Evolutionary conservation across 2,113 vertebrate genomes (phyloP).

Genomic region (Saguinus midas): DNA sequence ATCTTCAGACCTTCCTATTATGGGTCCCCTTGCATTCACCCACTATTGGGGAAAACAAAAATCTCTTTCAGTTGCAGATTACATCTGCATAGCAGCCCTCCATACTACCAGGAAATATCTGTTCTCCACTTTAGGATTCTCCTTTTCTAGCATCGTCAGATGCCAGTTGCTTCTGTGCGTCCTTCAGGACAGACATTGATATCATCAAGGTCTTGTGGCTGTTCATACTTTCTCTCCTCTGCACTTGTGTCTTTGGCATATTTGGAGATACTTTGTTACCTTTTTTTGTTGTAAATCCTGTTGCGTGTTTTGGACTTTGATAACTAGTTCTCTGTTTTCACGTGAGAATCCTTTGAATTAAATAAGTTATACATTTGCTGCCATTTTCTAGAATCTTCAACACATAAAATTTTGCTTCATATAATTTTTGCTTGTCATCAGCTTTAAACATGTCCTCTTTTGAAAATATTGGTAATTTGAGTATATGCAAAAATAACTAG

Average conservation of each 20-base stretch:
- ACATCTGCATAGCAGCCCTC: not conserved
- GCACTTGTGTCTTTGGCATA: not conserved
- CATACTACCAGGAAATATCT: not conserved
- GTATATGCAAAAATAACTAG: not conserved
- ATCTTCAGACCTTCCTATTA: accelerated
- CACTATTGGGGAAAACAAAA: not conserved
- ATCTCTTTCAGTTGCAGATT: not conserved
- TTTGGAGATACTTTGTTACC: not conserved
- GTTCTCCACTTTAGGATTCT: not conserved
- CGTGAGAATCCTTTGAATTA: not conserved
- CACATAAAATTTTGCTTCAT: not conserved
- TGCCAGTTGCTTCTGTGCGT: not conserved
- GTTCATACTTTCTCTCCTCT: not conserved
- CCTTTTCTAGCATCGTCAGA: not conserved
- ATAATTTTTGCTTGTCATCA: not conserved
- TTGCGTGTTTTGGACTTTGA: not conserved
- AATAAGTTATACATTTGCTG: not conserved
- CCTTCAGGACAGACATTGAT: not conserved
- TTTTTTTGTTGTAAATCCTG: not conserved
- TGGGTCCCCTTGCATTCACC: not conserved
- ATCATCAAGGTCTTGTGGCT: not conserved
- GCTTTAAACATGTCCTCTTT: not conserved
- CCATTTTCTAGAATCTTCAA: not conserved
- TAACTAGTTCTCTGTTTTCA: not conserved
- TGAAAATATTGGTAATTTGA: not conserved